A percentile compares a stretch with the other conserved stretches of the same genome.
These are phyloP conservation scores for Hypselothyrea guttata DNA, from an alignment of 2,888 invertebrate species.

Conservation along the genomic window DNA sequence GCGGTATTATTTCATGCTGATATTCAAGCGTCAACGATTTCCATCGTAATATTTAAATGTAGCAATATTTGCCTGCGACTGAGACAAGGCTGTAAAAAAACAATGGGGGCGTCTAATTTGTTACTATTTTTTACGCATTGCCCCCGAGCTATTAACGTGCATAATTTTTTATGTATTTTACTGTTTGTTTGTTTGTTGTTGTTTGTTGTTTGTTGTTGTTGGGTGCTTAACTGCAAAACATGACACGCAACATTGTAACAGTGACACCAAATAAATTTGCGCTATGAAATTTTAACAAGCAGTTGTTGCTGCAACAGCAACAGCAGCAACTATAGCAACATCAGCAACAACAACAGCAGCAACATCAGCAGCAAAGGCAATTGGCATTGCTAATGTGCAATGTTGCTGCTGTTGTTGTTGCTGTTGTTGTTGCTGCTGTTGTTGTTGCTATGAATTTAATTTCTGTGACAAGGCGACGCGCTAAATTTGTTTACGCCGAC, in stretches of 20 bases:
- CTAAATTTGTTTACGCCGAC: conserved; percentile 67
- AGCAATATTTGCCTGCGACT: background rate
- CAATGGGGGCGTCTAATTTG: conserved; percentile 24
- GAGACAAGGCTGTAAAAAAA: conserved; percentile 6
- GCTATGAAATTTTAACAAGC: conserved; percentile 47
- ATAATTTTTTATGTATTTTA: conserved; percentile 19
- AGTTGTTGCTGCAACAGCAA: conserved; percentile 15
- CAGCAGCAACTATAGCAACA: conserved; percentile 23
- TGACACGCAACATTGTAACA: conserved; percentile 68
- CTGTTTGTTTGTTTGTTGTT: background rate
- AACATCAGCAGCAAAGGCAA: conserved; percentile 26
- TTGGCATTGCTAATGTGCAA: conserved; percentile 51
- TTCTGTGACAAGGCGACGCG: conserved; percentile 74
- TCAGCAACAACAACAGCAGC: conserved; percentile 25
- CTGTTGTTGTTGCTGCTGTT: conserved; percentile 26
- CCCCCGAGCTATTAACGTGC: conserved; percentile 33
- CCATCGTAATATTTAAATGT: conserved; percentile 5
- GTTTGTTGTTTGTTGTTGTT: conserved; percentile 17
- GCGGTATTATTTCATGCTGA: no score
- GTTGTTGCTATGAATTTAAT: conserved; percentile 62
- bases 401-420: conserved; percentile 28
- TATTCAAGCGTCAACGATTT: no score
- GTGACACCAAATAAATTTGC: conserved; percentile 62
- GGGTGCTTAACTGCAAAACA: conserved; percentile 31
- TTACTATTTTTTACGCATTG: conserved; percentile 47